Base-by-base conservation (phyloP, 2,113 vertebrate genomes). In the Corapipo altera region DNA sequence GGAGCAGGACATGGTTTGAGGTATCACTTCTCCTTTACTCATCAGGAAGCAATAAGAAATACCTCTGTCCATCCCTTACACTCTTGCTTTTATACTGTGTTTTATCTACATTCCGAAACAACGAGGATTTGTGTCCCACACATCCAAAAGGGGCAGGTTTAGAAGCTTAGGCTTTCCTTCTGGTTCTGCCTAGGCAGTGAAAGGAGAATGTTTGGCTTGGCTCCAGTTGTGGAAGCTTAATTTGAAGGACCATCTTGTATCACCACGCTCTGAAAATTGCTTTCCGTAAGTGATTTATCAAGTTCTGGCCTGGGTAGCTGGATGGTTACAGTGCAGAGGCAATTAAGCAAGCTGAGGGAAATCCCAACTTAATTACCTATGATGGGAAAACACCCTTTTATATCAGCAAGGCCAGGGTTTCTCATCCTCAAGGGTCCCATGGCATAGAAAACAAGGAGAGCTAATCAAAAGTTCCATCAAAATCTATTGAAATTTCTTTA, bases 171-270 rank as follows among this genome's bases (percentile, higher is more conserved):
- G 10, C 33, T 69, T 86, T 81, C 85, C 85, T 80, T 77, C 67
- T 90, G 27, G 9, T 80, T 86, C 59, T 92, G 72, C 67, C 44
- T 48, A 59, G 49, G 44, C 79, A 69, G 44, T 27, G 88, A 80
- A 49, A 90, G 28, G 73, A 78, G 62, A 84, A 44, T 57, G 57
- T 65, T 59, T 91, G 79, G 79, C 59, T 2, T 61, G 22, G 14
- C 35, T 93, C 65, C 90, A 87, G 0, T n/a, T n/a, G 23, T 67
- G 23, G 37, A 77, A 57, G 49, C 57, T 89, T 92, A 46, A 92
- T 95, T 96, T 91, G 72, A 87, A 85, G 73, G 44, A 64, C 76
- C 54, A 17, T 91, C 80, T 91, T 85, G 44, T 80, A 81, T 75
- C 73, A 30, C 75, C 24, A 20, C 72, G 49, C 52, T 91, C 88